phyloP scores from a whole-genome alignment of 2,113 vertebrate genomes.

The Sturnus vulgaris region DNA sequence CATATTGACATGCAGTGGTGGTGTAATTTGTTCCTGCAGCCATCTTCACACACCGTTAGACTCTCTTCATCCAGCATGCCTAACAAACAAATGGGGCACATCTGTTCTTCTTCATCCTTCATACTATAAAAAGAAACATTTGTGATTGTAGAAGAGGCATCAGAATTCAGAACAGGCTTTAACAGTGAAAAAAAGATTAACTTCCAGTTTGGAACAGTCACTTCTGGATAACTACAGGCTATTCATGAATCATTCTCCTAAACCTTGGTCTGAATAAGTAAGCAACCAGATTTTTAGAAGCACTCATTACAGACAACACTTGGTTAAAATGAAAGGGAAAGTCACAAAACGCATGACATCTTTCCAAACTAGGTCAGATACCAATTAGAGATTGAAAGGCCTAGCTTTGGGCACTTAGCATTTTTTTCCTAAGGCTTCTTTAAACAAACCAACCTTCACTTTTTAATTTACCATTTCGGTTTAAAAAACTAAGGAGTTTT shows the following conservation, averaged over 20 bases:
- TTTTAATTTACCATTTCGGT: neutral
- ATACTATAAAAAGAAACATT: constrained; percentile 68
- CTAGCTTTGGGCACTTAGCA: neutral
- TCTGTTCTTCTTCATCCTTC: constrained; percentile 91
- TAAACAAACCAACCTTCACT: neutral
- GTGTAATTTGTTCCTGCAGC: constrained; percentile 89
- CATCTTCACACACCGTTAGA: constrained; percentile 78
- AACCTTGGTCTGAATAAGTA: neutral
- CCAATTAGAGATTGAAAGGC: neutral
- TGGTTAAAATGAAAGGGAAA: constrained; percentile 1
- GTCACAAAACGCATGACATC: neutral
- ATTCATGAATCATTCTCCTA: neutral
- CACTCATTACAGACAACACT: neutral
- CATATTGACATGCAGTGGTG: constrained; percentile 95
- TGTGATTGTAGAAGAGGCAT: neutral
- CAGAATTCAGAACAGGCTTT: neutral
- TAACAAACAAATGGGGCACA: constrained; percentile 90
- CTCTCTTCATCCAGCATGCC: constrained; percentile 92
- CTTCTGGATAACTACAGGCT: neutral
- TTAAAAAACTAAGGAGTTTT: neutral
- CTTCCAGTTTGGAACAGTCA: neutral
- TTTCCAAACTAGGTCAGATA: constrained; percentile 21
- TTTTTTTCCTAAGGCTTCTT: neutral
- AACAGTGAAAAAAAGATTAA: neutral
- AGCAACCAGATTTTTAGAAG: neutral